Conservation (phyloP, 2,888 invertebrate genomes). For the Diarsia dahlii region DNA sequence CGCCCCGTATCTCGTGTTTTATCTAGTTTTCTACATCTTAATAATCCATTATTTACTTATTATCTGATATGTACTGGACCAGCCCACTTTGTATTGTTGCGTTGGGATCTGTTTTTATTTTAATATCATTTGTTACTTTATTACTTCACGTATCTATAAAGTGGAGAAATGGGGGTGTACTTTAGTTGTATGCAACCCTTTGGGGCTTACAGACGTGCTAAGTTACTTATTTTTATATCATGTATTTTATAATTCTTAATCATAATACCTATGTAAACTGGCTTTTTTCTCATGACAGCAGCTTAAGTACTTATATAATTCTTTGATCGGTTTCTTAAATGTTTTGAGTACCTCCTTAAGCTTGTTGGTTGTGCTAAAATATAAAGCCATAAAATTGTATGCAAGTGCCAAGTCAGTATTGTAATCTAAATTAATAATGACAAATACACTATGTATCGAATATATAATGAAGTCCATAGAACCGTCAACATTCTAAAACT, state of each 20-base stretch:
- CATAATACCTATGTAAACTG: background rate
- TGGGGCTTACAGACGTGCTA: background rate
- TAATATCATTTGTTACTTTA: background rate
- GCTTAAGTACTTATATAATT: background rate
- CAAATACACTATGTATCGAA: conserved; percentile 13
- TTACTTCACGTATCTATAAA: background rate
- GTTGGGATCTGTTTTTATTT: conserved; percentile 12
- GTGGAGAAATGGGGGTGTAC: background rate
- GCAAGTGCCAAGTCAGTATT: background rate
- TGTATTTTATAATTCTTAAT: background rate
- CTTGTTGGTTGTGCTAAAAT: background rate
- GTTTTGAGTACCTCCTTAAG: background rate
- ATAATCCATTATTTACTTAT: conserved; percentile 57
- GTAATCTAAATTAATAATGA: conserved; percentile 20
- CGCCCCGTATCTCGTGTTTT: conserved; percentile 47
- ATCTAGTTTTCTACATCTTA: conserved; percentile 61
- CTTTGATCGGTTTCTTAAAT: background rate
- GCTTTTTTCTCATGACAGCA: background rate
- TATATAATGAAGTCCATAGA: conserved; percentile 21
- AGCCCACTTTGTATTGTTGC: conserved; percentile 25
- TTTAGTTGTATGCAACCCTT: background rate
- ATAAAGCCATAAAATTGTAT: background rate
- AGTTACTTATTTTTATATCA: too few species aligned
- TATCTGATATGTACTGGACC: conserved; percentile 41
- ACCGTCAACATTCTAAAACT: conserved; percentile 34